Conservation (phyloP, 2,888 invertebrate species). For the Drepanosiphum platanoidis region DNA sequence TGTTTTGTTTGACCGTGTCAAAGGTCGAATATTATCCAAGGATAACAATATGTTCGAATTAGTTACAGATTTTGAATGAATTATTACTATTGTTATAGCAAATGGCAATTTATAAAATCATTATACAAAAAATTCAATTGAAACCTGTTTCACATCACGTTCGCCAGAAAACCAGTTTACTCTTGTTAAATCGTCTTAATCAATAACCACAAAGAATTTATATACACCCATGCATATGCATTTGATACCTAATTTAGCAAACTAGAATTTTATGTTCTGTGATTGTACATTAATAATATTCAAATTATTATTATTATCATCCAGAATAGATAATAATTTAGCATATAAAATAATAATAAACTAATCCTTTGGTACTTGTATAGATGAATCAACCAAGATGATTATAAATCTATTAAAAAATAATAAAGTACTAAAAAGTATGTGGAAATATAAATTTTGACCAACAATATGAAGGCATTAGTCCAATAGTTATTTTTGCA, state of each 20-base stretch:
- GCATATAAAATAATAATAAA: too few relatives aligned
- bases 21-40: constrained; percentile 45
- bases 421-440: too few relatives aligned
- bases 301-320: too few relatives aligned
- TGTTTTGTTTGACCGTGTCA: constrained; percentile 52
- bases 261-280: not conserved
- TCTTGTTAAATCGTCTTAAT: not conserved
- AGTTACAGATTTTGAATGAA: constrained; percentile 56
- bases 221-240: not conserved
- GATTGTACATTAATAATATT: too few relatives aligned
- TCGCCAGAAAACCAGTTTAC: constrained; percentile 43
- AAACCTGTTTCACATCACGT: constrained; percentile 52
- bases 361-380: too few relatives aligned
- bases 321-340: too few relatives aligned
- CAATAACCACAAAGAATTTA: constrained; percentile 23
- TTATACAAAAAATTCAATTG: constrained; percentile 15
- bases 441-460: too few relatives aligned
- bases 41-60: constrained; percentile 49
- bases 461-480: not conserved
- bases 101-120: constrained; percentile 32
- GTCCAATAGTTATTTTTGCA: constrained; percentile 34
- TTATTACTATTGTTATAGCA: constrained; percentile 19
- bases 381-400: too few relatives aligned
- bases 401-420: too few relatives aligned
- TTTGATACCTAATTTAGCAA: not conserved